Evolutionary conservation across 2,888 invertebrate genomes (phyloP).

Genomic region (Brachyptera risi): DNA sequence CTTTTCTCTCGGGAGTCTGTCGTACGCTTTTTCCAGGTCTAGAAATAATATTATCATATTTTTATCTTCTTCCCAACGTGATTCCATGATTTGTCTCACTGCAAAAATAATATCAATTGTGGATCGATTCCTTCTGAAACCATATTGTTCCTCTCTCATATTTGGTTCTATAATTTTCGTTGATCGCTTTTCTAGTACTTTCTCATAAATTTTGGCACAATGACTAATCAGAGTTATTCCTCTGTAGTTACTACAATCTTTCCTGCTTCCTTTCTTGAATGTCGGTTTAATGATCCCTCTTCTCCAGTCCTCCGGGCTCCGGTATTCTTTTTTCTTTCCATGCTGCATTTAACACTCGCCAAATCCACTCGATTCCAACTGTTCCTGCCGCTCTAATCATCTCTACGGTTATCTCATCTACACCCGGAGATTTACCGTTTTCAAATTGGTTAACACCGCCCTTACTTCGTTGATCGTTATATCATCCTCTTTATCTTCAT

Average conservation of each 20-base stretch:
- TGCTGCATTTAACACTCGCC: background rate
- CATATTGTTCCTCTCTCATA: background rate
- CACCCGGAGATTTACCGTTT: background rate
- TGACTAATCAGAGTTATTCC: background rate
- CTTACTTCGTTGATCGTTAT: background rate
- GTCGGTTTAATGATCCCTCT: background rate
- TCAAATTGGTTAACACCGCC: background rate
- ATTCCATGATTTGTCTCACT: background rate
- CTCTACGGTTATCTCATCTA: background rate
- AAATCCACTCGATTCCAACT: background rate
- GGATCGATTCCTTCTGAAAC: background rate
- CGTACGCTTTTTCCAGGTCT: conserved; percentile 5
- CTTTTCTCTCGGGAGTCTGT: background rate
- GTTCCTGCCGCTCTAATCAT: background rate
- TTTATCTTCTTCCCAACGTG: background rate
- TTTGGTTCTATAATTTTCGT: background rate
- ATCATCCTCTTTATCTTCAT: background rate
- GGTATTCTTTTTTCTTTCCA: background rate
- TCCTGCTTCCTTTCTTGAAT: background rate
- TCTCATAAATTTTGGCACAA: background rate
- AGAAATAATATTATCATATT: background rate
- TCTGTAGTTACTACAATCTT: background rate
- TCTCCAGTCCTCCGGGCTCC: background rate
- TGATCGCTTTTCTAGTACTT: background rate
- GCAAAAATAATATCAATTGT: conserved; percentile 1